Percentiles rank a stretch among this genome's conserved stretches.
Conservation (phyloP, 2,113 vertebrate genomes). For the Orycteropus afer region DNA sequence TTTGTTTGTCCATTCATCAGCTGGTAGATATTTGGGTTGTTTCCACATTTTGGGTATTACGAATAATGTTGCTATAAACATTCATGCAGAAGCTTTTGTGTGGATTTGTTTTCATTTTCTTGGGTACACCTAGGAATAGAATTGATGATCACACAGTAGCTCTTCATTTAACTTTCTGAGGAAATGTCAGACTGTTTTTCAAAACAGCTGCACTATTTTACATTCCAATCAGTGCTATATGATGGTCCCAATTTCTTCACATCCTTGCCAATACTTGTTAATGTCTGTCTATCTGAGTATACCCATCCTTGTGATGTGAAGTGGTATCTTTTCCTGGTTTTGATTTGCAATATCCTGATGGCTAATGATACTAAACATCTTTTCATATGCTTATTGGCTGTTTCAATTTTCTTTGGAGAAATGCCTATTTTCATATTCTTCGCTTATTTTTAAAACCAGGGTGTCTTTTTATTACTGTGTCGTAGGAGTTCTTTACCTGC, state of each 20-base stretch:
- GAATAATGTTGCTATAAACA: no score
- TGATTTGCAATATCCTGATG: not conserved
- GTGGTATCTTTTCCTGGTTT: not conserved
- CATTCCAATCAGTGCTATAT: not conserved
- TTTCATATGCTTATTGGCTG: not conserved
- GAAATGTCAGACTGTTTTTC: no score
- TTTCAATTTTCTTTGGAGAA: not conserved
- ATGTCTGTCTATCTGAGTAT: not conserved
- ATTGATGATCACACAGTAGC: not conserved
- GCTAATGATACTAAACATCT: not conserved
- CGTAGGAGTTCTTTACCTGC: not conserved
- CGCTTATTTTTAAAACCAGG: not conserved
- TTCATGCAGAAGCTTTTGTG: no score
- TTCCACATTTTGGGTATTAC: no score
- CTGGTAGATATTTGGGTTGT: not conserved
- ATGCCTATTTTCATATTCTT: not conserved
- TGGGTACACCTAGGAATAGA: not conserved
- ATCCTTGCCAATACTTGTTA: not conserved
- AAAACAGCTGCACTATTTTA: no score
- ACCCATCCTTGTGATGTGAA: not conserved
- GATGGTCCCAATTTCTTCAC: not conserved
- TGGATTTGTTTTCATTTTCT: not conserved
- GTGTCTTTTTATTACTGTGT: not conserved
- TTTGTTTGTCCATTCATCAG: not conserved
- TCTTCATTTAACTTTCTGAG: no score